These are phyloP conservation scores for Chionodraco myersi DNA, from an alignment of 2,113 vertebrate species.

Conservation along the genomic window DNA sequence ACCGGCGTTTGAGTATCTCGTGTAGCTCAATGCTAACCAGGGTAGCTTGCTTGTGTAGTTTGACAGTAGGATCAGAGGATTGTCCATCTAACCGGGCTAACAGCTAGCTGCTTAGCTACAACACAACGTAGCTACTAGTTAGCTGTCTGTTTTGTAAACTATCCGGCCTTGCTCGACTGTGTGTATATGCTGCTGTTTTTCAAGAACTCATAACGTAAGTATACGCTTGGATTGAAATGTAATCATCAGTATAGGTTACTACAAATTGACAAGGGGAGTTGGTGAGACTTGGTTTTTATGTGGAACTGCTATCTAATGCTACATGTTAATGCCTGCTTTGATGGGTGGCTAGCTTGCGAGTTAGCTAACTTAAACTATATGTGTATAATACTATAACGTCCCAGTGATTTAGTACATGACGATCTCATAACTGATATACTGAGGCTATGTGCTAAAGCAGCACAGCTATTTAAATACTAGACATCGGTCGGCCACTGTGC, in stretches of 20 bases:
- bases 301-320: not conserved
- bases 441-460: not conserved
- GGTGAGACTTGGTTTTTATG: conserved; percentile 10
- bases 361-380: conserved; percentile 36
- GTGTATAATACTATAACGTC: conserved; percentile 41
- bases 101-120: conserved; percentile 51
- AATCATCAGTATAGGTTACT: not conserved
- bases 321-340: conserved; percentile 12
- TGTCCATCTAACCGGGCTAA: conserved; percentile 44
- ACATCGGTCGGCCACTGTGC: not conserved
- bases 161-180: not conserved
- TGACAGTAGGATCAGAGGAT: conserved; percentile 48
- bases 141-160: conserved; percentile 24
- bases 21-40: conserved; percentile 9
- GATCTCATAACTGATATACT: not conserved
- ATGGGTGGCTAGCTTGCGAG: conserved; percentile 63
- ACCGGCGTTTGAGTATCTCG: not conserved
- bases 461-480: not conserved
- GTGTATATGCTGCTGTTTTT: conserved; percentile 3
- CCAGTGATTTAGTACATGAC: not conserved
- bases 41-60: conserved; percentile 38
- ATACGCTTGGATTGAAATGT: not conserved
- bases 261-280: not conserved
- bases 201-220: conserved; percentile 47
- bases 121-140: conserved; percentile 22